Conservation (phyloP, 2,797 vertebrate genomes). For the Xenops minutus region DNA sequence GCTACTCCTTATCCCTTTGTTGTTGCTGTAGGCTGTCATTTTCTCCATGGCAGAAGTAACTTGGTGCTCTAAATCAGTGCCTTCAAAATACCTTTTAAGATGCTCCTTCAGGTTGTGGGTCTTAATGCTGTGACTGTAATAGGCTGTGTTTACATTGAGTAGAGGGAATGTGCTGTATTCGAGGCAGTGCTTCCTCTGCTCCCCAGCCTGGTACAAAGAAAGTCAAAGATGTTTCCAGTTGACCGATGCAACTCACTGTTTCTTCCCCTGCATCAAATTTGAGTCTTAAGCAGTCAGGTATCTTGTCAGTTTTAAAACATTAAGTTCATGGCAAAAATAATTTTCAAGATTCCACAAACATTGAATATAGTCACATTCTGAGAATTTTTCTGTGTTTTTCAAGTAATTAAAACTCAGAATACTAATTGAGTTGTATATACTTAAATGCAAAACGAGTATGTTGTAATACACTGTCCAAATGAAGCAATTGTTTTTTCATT, state of each 20-base stretch:
- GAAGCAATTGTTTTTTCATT: background rate
- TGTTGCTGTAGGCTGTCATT: background rate
- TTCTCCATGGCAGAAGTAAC: background rate
- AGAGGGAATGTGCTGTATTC: background rate
- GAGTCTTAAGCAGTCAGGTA: background rate
- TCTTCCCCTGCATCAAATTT: background rate
- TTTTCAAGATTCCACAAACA: background rate
- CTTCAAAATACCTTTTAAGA: background rate
- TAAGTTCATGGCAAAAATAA: background rate
- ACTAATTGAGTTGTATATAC: background rate
- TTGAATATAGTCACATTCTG: background rate
- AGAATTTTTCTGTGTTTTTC: background rate
- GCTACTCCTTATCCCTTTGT: background rate
- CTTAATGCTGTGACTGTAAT: background rate
- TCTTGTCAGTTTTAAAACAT: background rate
- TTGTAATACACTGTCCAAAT: background rate
- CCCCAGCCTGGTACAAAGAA: background rate
- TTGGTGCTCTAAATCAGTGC: background rate
- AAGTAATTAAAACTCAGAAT: background rate
- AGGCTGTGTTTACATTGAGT: background rate
- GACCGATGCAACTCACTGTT: background rate
- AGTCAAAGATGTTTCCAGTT: background rate
- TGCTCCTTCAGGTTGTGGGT: background rate
- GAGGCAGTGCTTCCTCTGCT: background rate
- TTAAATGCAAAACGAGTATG: background rate